Evolutionary conservation across 2,888 invertebrate genomes (phyloP), one percentile per base, ranked within the genome.

Genomic region (Tachina fera): DNA sequence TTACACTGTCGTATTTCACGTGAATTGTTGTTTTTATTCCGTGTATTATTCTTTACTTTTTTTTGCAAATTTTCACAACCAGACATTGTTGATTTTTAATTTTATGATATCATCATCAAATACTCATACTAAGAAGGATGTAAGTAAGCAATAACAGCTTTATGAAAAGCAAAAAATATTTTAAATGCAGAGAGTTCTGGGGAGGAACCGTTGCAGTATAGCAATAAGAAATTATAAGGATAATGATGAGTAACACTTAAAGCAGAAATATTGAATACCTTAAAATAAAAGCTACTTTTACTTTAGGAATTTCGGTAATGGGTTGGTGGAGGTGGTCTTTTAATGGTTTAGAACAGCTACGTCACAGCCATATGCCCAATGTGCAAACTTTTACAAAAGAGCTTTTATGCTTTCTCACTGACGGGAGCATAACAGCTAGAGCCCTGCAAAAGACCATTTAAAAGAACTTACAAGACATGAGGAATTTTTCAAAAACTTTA

Each of bases 31-130:
- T 68, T 47, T 22, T 10, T 14, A 47, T 71, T 22, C 19, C 47
- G 6, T 72, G 3, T 51, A 22, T 77, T 63, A 65, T 72, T 60
- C 16, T 67, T 60, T 67, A 56, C 10, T 58, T 39, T 41, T 49
- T 61, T 41, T 70, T 63, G 53, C 11, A 56, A 53, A 43, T 58
- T 75, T 84, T 45, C 22, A 31, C 31, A 31, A 56, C 72, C 67
- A 85, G 87, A 87, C 82, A 71, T 63, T 88, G 88, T 88, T 88
- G 88, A 87, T 87, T 87, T 87, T 87, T 87, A 83, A 88, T 88
- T 87, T 87, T 76, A 84, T 79, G 84, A 86, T 87, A 85, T 87
- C 85, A 85, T 84, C 85, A 83, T 83, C 80, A 78, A 72, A 81
- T 58, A 63, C 43, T 78, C 65, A 67, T 45, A 4, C 60, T 51